Evolutionary conservation across 1,140 invertebrate species (phyloP).

Genomic region (Drosophila miranda): DNA sequence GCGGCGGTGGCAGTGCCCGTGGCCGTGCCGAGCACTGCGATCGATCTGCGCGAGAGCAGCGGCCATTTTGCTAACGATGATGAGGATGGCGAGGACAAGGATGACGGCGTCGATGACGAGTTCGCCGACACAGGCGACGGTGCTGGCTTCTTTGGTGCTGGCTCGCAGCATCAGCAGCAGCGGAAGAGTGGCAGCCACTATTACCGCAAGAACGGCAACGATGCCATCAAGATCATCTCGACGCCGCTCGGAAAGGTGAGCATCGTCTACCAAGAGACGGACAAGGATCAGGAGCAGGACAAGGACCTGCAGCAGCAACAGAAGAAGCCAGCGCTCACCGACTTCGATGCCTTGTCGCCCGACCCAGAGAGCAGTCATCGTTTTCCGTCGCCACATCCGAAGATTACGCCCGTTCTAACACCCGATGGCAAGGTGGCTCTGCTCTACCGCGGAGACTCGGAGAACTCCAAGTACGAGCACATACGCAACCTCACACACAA

Average conservation of each 20-base stretch:
- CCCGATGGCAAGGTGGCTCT: conserved; percentile 82
- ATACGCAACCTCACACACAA: conserved; percentile 80
- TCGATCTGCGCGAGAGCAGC: conserved; percentile 81
- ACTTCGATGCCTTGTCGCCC: conserved; percentile 80
- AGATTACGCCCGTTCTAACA: conserved; percentile 82
- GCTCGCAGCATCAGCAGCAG: conserved; percentile 23
- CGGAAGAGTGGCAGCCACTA: conserved; percentile 59
- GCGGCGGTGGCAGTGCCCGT: conserved; percentile 35
- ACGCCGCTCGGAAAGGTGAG: conserved; percentile 81
- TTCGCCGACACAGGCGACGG: conserved; percentile 63
- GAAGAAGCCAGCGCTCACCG: conserved; percentile 72
- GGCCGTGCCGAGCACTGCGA: conserved; percentile 74
- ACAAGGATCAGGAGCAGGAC: conserved; percentile 28
- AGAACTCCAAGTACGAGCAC: conserved; percentile 82
- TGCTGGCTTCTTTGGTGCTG: conserved; percentile 73
- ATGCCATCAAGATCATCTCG: conserved; percentile 82
- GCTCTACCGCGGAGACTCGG: conserved; percentile 82
- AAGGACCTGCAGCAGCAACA: conserved; percentile 21
- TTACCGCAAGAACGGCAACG: conserved; percentile 80
- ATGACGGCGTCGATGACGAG: conserved; percentile 78
- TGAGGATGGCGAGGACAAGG: conserved; percentile 77
- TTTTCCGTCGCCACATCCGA: conserved; percentile 81
- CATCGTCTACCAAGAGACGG: conserved; percentile 80
- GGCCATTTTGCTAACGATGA: conserved; percentile 82
- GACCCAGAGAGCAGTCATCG: conserved; percentile 82